Percentiles rank a stretch among this genome's conserved stretches.
Conservation (phyloP, 2,797 vertebrate genomes). For the Morus bassanus region DNA sequence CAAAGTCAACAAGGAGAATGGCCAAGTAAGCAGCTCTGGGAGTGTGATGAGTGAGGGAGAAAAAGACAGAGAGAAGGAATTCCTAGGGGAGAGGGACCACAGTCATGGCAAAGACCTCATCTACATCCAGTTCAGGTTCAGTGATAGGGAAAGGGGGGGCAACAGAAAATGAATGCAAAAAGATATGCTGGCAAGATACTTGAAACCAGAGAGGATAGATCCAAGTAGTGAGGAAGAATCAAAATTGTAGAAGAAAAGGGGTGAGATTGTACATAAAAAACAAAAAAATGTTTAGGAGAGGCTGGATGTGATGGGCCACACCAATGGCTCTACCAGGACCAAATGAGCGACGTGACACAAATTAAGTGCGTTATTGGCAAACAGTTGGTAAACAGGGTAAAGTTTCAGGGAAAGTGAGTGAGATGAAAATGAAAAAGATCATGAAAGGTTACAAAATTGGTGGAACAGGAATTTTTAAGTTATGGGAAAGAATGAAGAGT, state of each 20-base stretch:
- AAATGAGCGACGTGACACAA: neutral
- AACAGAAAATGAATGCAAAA: neutral
- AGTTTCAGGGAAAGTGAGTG: neutral
- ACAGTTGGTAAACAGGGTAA: neutral
- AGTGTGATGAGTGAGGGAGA: neutral
- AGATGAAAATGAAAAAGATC: neutral
- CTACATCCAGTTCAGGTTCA: neutral
- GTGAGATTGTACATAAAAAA: neutral
- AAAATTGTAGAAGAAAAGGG: neutral
- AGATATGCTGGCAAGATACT: neutral
- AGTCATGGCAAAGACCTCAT: neutral
- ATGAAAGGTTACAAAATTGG: neutral
- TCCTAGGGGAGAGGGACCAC: neutral
- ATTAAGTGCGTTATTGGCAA: neutral
- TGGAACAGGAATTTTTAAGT: neutral
- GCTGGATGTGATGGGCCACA: neutral
- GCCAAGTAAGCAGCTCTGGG: neutral
- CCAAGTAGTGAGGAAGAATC: neutral
- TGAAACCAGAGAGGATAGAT: neutral
- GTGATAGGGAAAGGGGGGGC: neutral
- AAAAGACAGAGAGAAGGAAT: neutral
- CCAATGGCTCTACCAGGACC: neutral
- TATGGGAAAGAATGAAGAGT: neutral
- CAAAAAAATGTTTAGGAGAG: neutral
- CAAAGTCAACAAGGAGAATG: neutral